phyloP scores from a whole-genome alignment of 2,113 vertebrate genomes.

The Grantiella picta region DNA sequence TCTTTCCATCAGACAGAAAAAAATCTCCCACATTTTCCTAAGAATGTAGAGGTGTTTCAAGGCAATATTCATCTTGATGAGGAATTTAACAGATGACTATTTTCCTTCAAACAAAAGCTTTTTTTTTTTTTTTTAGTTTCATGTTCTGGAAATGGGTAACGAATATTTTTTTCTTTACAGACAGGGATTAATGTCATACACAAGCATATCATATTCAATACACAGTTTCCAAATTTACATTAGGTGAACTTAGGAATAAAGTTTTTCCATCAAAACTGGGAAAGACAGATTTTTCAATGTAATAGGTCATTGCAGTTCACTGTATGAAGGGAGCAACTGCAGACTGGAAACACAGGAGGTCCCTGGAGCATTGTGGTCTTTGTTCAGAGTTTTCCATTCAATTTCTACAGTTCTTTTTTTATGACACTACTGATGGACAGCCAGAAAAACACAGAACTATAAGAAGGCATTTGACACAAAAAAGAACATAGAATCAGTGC shows the following conservation, averaged over 20 bases:
- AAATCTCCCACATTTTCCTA: neutral
- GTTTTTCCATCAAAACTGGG: neutral
- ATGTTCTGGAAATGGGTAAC: neutral
- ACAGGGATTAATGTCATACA: neutral
- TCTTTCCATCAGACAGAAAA: neutral
- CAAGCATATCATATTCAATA: neutral
- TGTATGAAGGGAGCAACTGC: neutral
- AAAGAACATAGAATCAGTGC: neutral
- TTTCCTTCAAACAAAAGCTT: neutral
- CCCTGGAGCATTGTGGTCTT: neutral
- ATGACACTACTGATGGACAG: neutral
- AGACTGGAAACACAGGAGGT: neutral
- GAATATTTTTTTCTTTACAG: neutral
- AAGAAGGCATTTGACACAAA: neutral
- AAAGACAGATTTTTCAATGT: neutral
- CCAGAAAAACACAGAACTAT: neutral
- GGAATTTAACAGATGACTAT: neutral
- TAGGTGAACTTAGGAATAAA: neutral
- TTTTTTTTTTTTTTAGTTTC: neutral
- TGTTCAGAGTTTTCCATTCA: neutral
- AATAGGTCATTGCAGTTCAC: neutral
- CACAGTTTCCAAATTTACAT: neutral
- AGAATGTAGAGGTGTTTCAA: neutral
- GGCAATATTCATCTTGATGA: neutral
- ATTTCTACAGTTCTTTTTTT: neutral